Evolutionary conservation across 2,113 vertebrate species (phyloP), one percentile per base, ranked within the genome.

Genomic region (Campylomormyrus tamandua): DNA sequence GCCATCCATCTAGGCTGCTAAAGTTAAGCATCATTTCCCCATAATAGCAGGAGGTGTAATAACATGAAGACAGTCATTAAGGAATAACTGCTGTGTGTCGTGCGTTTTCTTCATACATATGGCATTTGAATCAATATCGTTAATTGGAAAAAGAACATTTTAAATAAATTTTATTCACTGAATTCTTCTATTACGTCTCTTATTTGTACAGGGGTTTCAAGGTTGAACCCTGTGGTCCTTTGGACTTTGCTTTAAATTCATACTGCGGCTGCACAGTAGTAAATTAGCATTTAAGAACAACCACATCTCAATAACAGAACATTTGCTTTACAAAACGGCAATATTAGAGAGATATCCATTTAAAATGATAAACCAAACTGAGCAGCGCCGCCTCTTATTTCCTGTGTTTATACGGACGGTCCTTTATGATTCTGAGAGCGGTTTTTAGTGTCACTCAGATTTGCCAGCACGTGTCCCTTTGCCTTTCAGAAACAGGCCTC

Each of bases 11-110:
- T 21, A 87, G 19, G 90, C 92, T 93, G 93, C 94, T 92, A 96
- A 95, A 93, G 94, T 95, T 95, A 94, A 93, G 92, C 94, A 94
- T 95, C 95, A 95, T 95, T 96, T 96, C 95, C 95, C 94, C 93
- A 89, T 90, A 94, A 94, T 93, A 87, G 83, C 0, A 27, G 93
- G 94, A 93, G 93, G 94, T 58, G 94, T 95, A 96, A 96, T 95
- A 94, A 93, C 91, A 93, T 89, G 89, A 91, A 91, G 90, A 92
- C 92, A 95, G 3, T 96, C 94, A 45, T 66, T 83, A 91, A 77
- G 53, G 24, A 45, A 50, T 74, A 50, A 42, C 3, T 42, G 9
- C 15, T 6, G 31, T 19, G 48, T 17, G 1, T 7, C 31, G 13
- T 5, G 0, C 52, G 4, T 87, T 87, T 39, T 58, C 17, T 56